Evolutionary conservation across 64 coral and sea anemone genomes (phyloP), one percentile per base, ranked within the genome.

Genomic region (Pocillopora damicornis): DNA sequence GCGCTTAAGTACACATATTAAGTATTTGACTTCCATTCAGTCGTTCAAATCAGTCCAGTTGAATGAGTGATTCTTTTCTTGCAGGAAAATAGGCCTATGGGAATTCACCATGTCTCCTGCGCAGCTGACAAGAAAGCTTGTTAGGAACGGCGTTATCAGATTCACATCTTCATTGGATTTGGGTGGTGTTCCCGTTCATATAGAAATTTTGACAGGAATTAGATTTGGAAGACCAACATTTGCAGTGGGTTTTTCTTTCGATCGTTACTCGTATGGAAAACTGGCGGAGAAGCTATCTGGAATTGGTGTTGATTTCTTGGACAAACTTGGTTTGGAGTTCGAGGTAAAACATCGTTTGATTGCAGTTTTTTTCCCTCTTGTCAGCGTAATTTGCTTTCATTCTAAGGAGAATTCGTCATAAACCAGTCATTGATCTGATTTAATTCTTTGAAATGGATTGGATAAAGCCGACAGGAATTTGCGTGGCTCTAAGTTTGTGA

Each of bases 181-280:
- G 25, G 86, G 87, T 7, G 97, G 97, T 15, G 93, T 99, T 18
- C 97, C 97, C 9, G 79, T 99, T 51, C 97, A 99, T 65, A 90
- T 95, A 16, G 97, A 99, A n/a, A 85, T 94, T 25, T 86, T 99
- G 15, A 8, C 61, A 15, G 83, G 88, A 9, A 23, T 66, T 0
- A 91, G 87, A 18, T 89, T 92, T 80, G 77, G 23, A 25, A 56
- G 72, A 61, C 18, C 67, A 23, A 87, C 79, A 13, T 89, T 99
- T 23, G 97, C 97, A 15, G 90, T 99, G 13, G 97, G 97, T 5
- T 99, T 95, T 67, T 73, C 90, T 0, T 99, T 99, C 75, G 97
- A 99, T 60, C 78, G 97, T 35, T 93, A 93, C 74, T 99, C 97
- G 0, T 99, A 80, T 79, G 97, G 97, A 9, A 91, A 90, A 82